Evolutionary conservation across 2,113 vertebrate genomes (phyloP).

Genomic region (Cyprinus carpio): DNA sequence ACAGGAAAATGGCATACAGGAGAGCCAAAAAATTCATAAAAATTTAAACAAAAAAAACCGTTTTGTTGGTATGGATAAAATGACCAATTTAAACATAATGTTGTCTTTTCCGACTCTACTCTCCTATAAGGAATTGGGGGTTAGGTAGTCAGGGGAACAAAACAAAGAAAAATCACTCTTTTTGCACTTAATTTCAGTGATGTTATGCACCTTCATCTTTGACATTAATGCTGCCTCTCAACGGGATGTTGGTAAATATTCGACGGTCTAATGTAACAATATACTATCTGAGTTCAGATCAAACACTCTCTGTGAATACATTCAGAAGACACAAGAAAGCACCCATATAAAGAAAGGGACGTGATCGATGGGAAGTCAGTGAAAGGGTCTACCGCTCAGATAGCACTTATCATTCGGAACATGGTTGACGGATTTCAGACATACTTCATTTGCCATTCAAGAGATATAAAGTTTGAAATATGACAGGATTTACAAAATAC

Average conservation of each 20-base stretch:
- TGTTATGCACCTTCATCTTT: neutral
- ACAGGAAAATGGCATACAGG: neutral
- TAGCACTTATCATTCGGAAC: slow-evolving; percentile 94
- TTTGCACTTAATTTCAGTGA: neutral
- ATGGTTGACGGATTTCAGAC: slow-evolving; percentile 95
- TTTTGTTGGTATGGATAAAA: neutral
- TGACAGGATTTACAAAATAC: slow-evolving; percentile 94
- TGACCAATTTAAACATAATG: neutral
- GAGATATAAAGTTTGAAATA: slow-evolving; percentile 97
- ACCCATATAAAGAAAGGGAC: no score
- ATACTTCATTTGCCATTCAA: slow-evolving; percentile 95
- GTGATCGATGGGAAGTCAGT: slow-evolving; percentile 56
- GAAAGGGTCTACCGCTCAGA: slow-evolving; percentile 79
- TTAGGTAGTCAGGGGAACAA: neutral
- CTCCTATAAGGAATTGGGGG: neutral
- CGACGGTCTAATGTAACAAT: neutral
- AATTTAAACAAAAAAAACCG: no score
- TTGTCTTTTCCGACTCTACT: neutral
- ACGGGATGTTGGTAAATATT: neutral
- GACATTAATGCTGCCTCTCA: neutral
- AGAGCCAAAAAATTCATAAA: neutral
- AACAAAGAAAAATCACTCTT: neutral
- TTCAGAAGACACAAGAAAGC: slow-evolving; percentile 74
- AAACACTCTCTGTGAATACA: slow-evolving; percentile 78
- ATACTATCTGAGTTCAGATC: slow-evolving; percentile 66